Base-by-base conservation (phyloP, 2,113 vertebrate species). In the Python bivittatus region DNA sequence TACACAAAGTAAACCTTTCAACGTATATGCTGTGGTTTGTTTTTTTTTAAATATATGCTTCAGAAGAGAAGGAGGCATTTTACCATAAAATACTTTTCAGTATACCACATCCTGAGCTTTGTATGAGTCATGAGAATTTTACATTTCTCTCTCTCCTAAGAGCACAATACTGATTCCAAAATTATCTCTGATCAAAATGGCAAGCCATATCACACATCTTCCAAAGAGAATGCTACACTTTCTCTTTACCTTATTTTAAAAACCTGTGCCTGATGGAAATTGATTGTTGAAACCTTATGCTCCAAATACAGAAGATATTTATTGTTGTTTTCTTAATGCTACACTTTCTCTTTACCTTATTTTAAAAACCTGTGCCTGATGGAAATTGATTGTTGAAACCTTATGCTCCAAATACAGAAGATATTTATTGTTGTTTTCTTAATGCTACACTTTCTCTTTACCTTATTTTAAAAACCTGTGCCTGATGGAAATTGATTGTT, bases 371-470 rank as follows among this genome's bases (percentile, higher is more conserved):
- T n/a, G n/a, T n/a, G n/a, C n/a, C n/a, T n/a, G n/a, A n/a, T n/a
- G n/a, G n/a, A n/a, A n/a, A n/a, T n/a, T n/a, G n/a, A n/a, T n/a
- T n/a, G n/a, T n/a, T n/a, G n/a, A n/a, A n/a, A n/a, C n/a, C n/a
- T n/a, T n/a, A n/a, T n/a, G n/a, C n/a, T n/a, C n/a, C n/a, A n/a
- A n/a, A n/a, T n/a, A n/a, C n/a, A n/a, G n/a, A n/a, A n/a, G n/a
- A n/a, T n/a, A 88, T 38, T 60, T 92, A 86, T 64, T n/a, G n/a
- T 68, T 89, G 42, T 44, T 54, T 85, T 93, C 83, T 57, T 90
- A 72, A 27, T 20, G 68, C 17, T 48, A n/a, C 20, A 38, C 27
- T 54, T 54, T 20, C 12, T 79, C 6, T 22, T 54, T 61, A 54
- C 9, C 7, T 86, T 53, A 56, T 86, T 92, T 72, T 0, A 23